These are phyloP conservation scores for Thymelicus lineola DNA, from an alignment of 2,888 invertebrate species.

Conservation along the genomic window DNA sequence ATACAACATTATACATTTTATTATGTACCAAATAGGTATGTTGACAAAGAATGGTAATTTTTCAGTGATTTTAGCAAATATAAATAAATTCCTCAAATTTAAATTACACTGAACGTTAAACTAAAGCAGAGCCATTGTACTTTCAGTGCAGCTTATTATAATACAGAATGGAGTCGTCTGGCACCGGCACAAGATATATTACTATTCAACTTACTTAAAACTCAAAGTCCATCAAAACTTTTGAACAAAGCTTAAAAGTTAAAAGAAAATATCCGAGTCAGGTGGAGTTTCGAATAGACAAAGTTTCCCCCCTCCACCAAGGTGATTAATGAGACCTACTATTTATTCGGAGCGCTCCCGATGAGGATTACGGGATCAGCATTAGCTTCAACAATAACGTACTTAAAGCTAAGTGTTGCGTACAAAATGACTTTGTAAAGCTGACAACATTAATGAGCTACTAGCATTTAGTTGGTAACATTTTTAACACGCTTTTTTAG, in stretches of 20 bases:
- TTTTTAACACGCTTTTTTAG: too few species aligned
- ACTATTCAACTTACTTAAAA: conserved; percentile 84
- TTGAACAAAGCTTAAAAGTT: conserved; percentile 83
- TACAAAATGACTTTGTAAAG: conserved; percentile 28
- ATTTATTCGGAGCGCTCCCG: conserved; percentile 72
- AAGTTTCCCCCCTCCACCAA: conserved; percentile 64
- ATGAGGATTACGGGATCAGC: conserved; percentile 64
- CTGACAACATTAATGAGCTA: conserved; percentile 20
- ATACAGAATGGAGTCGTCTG: conserved; percentile 52
- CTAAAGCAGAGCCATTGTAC: conserved; percentile 5
- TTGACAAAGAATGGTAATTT: too few species aligned
- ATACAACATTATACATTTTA: too few species aligned
- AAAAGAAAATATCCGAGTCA: conserved; percentile 83
- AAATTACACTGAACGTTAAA: neutral
- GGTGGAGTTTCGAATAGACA: conserved; percentile 80
- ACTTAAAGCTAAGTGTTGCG: conserved; percentile 33
- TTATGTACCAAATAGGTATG: too few species aligned
- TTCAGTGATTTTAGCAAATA: neutral
- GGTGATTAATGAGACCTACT: conserved; percentile 79
- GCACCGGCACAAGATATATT: conserved; percentile 73
- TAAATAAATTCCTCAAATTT: neutral
- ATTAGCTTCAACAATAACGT: conserved; percentile 37
- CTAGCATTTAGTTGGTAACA: neutral
- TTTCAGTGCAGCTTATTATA: conserved; percentile 30
- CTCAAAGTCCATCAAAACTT: conserved; percentile 83